Evolutionary conservation across 2,797 vertebrate genomes (phyloP), one percentile per base, ranked within the genome.

Genomic region (Darevskia mixta): DNA sequence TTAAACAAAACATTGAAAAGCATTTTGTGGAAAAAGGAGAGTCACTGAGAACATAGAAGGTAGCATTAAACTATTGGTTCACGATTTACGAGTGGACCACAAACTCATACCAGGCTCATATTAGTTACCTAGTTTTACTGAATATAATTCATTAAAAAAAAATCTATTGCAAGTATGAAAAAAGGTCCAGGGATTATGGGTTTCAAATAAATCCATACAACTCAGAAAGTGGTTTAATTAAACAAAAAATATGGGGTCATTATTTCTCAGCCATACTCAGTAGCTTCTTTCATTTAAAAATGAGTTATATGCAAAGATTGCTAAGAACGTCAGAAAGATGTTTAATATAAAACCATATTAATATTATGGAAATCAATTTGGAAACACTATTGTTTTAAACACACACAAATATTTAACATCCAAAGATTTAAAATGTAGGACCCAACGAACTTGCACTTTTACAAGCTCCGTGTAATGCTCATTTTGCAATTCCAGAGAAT

Each of bases 11-110:
- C 25, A n/a, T 67, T 80, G 61, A 85, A 81, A 73, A 66, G 1
- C 25, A n/a, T 73, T 55, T 75, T 45, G 41, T 76, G 23, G n/a
- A 79, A 85, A 43, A 41, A 38, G 18, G 0, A 92, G 32, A 92
- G 32, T 64, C 85, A 91, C 89, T 93, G 91, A 87, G 95, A 95
- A 93, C 29, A 10, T 58, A 86, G 82, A 95, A 90, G 87, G 90
- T 85, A 91, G 87, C 67, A 93, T 83, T 93, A 94, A 95, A 88
- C 29, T 66, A 66, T 25, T 85, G 71, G 86, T 89, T 92, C 58
- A 89, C 49, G 13, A 90, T 94, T 93, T 92, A 86, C 83, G 88
- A 86, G 85, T 67, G 35, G 4, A 88, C 79, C 0, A 86, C 89
- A 92, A 89, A 91, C 82, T 91, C 83, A 89, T 25, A 93, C 41